These are phyloP conservation scores for Spermophilus dauricus DNA, from an alignment of 2,113 vertebrate genomes.

Conservation along the genomic window DNA sequence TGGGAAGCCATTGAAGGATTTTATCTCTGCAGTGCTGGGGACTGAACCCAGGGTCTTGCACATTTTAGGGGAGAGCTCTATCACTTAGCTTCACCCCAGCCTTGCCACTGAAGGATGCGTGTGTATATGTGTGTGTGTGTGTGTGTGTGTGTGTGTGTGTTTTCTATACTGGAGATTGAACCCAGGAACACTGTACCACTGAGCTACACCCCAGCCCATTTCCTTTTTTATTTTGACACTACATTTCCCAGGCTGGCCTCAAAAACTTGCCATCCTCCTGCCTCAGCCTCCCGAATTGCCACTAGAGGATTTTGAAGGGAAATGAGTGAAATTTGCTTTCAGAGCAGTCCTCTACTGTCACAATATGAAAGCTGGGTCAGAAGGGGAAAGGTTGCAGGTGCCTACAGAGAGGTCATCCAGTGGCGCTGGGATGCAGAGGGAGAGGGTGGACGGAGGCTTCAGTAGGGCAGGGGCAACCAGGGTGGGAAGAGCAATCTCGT, in stretches of 20 bases:
- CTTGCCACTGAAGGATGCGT: too few species aligned
- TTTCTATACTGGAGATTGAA: too few species aligned
- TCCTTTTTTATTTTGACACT: too few species aligned
- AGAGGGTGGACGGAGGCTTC: background rate
- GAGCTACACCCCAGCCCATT: too few species aligned
- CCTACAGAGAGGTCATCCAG: accelerated
- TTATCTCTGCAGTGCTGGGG: background rate
- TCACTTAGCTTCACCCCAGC: background rate
- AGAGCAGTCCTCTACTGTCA: background rate
- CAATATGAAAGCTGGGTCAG: background rate
- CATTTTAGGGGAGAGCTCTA: background rate
- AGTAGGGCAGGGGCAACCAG: accelerated
- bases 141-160: too few species aligned
- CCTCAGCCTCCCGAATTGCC: background rate
- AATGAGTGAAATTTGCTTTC: background rate
- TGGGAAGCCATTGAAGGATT: background rate
- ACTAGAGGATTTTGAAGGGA: background rate
- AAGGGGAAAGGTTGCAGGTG: background rate
- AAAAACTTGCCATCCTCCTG: too few species aligned
- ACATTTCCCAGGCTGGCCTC: too few species aligned
- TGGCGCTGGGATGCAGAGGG: accelerated
- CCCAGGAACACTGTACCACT: too few species aligned
- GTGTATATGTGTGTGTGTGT: too few species aligned
- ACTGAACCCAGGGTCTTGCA: background rate
- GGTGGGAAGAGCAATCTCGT: accelerated